Evolutionary conservation across 92 coral and sea anemone species (phyloP), one percentile per base, ranked within the genome.

Genomic region (Galaxea fascicularis): DNA sequence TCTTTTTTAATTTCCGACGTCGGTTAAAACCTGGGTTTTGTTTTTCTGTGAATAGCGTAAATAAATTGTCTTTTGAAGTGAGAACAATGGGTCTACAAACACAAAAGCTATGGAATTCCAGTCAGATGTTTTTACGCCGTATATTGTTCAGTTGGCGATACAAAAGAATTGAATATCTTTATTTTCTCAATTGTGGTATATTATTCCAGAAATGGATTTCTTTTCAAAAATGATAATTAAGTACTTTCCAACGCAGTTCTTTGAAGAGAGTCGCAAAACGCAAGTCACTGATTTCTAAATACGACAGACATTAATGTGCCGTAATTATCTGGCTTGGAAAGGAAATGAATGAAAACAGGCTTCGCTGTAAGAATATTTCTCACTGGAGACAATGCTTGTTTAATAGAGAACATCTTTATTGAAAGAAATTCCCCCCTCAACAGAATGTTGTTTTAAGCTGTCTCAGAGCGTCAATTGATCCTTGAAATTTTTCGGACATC

Each of bases 61-160:
- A 71, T 82, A 69, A 82, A 82, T 82, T 82, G 70, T 39, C 86
- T 70, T 82, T 82, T 57, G 29, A 82, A 44, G 45, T 44, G 59
- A n/a, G 69, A 82, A 82, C 86, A 82, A 82, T 54, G 53, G 77
- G 41, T 45, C 51, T 44, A 57, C 15, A 57, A 27, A 70, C 70
- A 82, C 78, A 82, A 82, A 82, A 82, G 78, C 78, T 70, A 31
- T 70, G 86, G 86, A 82, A 82, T 82, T 82, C 86, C 41, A 18
- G 58, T 70, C 78, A 70, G 78, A 80, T 82, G 59, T 68, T 69
- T 67, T 69, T 51, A 24, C 77, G 65, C 30, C 20, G 62, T n/a
- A 46, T 30, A 79, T 65, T 66, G 75, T 79, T 66, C 13, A 20
- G 18, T 44, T 4, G n/a, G 65, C 75, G 64, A 62, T 24, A 62